These are phyloP conservation scores for Mercenaria mercenaria DNA, from an alignment of 1,140 invertebrate species.

Conservation along the genomic window DNA sequence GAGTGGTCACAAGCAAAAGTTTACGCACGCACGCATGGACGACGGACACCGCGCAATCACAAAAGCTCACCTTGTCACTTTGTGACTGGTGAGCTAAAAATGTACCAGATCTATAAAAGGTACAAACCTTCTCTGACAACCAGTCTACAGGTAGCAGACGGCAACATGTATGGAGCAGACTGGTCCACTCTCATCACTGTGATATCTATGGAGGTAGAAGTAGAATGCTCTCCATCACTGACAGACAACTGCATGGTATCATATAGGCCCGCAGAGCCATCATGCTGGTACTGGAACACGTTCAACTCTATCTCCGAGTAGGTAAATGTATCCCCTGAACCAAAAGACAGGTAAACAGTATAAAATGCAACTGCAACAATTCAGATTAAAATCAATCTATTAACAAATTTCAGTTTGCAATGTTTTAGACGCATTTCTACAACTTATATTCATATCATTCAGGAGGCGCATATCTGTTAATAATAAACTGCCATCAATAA, in stretches of 20 bases:
- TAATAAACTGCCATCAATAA: too few relatives aligned
- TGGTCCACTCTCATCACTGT: constrained; percentile 72
- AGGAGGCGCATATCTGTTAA: too few relatives aligned
- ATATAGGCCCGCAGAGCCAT: constrained; percentile 59
- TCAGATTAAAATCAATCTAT: neutral
- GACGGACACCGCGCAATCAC: too few relatives aligned
- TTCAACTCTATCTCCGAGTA: constrained; percentile 74
- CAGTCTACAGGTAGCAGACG: constrained; percentile 73
- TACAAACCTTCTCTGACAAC: constrained; percentile 79
- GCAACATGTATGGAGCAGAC: constrained; percentile 71
- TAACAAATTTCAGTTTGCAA: too few relatives aligned
- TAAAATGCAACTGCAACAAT: neutral
- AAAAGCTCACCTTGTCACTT: too few relatives aligned
- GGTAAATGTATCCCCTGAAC: constrained; percentile 75
- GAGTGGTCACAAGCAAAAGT: too few relatives aligned
- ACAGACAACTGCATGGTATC: constrained; percentile 77
- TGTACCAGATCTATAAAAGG: too few relatives aligned
- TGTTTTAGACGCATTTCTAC: too few relatives aligned
- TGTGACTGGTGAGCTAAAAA: too few relatives aligned
- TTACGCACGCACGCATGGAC: too few relatives aligned
- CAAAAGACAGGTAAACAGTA: neutral
- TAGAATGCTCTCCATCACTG: constrained; percentile 74
- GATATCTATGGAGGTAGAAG: constrained; percentile 68
- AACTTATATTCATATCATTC: too few relatives aligned
- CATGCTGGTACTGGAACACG: constrained; percentile 79